These are phyloP conservation scores for Ispidina lecontei DNA, from an alignment of 2,797 vertebrate species.

Conservation along the genomic window DNA sequence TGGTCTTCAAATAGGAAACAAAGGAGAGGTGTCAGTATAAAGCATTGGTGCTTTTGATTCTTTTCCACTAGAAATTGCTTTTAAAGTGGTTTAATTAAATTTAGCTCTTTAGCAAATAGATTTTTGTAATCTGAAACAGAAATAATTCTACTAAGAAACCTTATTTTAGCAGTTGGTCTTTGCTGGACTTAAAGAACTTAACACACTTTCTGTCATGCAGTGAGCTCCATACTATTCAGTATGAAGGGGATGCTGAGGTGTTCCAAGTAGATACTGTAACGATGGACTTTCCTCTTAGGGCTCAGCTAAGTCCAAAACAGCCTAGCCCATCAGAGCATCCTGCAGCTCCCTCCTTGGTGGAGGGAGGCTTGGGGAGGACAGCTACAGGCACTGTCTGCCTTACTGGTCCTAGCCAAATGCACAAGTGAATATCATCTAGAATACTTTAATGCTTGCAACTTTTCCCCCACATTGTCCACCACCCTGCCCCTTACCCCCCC, in stretches of 20 bases:
- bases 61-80: neutral
- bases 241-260: neutral
- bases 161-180: neutral
- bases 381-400: neutral
- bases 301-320: neutral
- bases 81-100: neutral
- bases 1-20: neutral
- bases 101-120: neutral
- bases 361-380: neutral
- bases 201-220: neutral
- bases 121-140: neutral
- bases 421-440: neutral
- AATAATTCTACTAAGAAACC: neutral
- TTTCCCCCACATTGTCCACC: neutral
- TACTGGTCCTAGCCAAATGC: neutral
- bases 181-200: neutral
- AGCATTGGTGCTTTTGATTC: neutral
- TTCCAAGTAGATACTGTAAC: neutral
- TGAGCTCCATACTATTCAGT: neutral
- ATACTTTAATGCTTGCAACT: neutral
- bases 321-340: fast-evolving
- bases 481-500: fast-evolving
- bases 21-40: neutral
- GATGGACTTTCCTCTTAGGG: neutral
- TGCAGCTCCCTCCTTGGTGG: neutral